Evolutionary conservation across 2,797 vertebrate species (phyloP).

Genomic region (Sebastes dallii): DNA sequence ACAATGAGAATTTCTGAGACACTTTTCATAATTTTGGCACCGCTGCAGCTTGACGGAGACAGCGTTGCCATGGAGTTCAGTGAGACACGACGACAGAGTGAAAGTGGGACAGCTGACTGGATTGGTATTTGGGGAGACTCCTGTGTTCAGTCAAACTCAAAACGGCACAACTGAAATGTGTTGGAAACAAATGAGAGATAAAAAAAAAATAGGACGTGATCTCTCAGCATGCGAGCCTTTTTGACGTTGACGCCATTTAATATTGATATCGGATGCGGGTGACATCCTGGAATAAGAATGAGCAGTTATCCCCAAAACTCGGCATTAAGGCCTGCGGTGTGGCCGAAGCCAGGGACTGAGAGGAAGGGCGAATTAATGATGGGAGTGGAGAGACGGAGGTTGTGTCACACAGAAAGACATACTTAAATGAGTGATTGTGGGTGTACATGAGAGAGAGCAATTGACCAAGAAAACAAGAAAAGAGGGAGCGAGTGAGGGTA

Average conservation of each 20-base stretch:
- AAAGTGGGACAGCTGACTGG: constrained; percentile 36
- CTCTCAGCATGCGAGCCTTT: constrained; percentile 5
- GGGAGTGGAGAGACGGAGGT: not conserved
- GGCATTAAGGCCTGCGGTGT: not conserved
- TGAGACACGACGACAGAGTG: not conserved
- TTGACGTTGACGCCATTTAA: constrained; percentile 19
- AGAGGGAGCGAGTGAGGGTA: not conserved
- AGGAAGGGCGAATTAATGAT: constrained; percentile 24
- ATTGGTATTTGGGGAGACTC: constrained; percentile 6
- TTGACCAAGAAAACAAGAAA: not conserved
- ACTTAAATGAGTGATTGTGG: constrained; percentile 16
- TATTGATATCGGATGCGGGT: constrained; percentile 24
- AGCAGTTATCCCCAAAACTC: constrained; percentile 15
- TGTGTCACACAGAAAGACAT: constrained; percentile 1
- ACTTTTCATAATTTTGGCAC: constrained; percentile 25
- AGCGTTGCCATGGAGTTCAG: constrained; percentile 30
- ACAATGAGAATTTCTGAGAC: not conserved
- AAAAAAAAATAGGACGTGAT: not conserved
- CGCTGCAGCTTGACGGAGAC: not conserved
- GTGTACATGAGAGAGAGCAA: constrained; percentile 4
- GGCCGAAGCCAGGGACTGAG: not conserved
- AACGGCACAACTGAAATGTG: constrained; percentile 10
- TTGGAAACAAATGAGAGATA: not conserved
- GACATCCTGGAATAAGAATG: constrained; percentile 28
- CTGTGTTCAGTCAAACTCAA: constrained; percentile 21